A percentile compares a stretch with the other conserved stretches of the same genome.
These are phyloP conservation scores for Oplegnathus fasciatus DNA, from an alignment of 2,113 vertebrate species.

Conservation along the genomic window DNA sequence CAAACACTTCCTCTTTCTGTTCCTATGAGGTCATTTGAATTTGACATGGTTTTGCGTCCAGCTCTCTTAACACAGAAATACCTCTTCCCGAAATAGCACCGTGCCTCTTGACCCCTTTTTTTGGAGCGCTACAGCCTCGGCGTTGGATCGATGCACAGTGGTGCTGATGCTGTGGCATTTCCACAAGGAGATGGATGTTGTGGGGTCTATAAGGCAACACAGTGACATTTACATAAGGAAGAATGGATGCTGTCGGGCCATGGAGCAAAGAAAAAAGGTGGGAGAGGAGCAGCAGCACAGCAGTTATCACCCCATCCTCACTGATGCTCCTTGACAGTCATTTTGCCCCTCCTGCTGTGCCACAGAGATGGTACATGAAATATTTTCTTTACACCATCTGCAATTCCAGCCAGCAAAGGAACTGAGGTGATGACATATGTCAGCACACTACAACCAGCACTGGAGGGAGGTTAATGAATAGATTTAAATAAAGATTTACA, in stretches of 20 bases:
- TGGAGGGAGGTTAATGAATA: conserved; percentile 67
- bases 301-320: conserved; percentile 60
- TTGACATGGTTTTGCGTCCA: conserved; percentile 38
- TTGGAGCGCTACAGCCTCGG: conserved; percentile 30
- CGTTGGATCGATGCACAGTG: conserved; percentile 63
- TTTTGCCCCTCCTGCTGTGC: conserved; percentile 67
- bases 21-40: conserved; percentile 59
- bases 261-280: conserved; percentile 28
- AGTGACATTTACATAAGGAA: conserved; percentile 76
- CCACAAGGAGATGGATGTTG: conserved; percentile 76
- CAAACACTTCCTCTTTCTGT: conserved; percentile 11
- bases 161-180: conserved; percentile 76
- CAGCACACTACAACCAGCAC: conserved; percentile 26
- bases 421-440: conserved; percentile 68
- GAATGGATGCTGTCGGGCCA: conserved; percentile 49
- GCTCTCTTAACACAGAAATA: conserved; percentile 44
- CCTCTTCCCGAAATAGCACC: conserved; percentile 50
- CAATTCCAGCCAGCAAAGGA: conserved; percentile 51
- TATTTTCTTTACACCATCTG: conserved; percentile 68
- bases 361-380: conserved; percentile 61
- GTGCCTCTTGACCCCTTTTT: conserved; percentile 61
- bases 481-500: conserved; percentile 73
- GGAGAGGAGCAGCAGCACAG: conserved; percentile 20
- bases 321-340: conserved; percentile 71
- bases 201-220: conserved; percentile 62